phyloP scores from a whole-genome alignment of 2,797 vertebrate genomes.

The Oreonectes daqikongensis region DNA sequence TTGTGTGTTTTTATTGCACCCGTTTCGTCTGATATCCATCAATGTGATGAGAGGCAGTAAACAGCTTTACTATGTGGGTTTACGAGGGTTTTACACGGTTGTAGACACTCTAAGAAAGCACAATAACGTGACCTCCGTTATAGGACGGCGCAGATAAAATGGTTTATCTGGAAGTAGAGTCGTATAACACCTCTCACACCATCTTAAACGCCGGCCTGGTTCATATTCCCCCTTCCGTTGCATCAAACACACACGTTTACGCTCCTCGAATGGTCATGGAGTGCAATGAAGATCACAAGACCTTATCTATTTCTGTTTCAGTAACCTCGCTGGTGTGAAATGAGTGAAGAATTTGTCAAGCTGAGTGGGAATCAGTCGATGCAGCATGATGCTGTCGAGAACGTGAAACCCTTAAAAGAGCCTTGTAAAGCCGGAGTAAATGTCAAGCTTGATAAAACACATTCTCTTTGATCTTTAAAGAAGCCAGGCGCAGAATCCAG shows the following conservation, averaged over 20 bases:
- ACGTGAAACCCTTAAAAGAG: constrained; percentile 39
- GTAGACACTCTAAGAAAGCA: constrained; percentile 46
- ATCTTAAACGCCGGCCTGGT: constrained; percentile 43
- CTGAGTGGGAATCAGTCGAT: constrained; percentile 30
- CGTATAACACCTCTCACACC: constrained; percentile 62
- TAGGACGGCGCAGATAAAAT: constrained; percentile 56
- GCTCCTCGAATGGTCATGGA: background rate
- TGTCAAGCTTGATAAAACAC: constrained; percentile 60
- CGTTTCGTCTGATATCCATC: constrained; percentile 8
- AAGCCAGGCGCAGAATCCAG: constrained; percentile 45
- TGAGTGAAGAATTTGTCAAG: constrained; percentile 47
- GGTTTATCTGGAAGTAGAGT: constrained; percentile 60
- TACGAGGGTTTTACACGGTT: constrained; percentile 45
- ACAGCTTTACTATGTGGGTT: constrained; percentile 42
- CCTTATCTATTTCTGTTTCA: constrained; percentile 46
- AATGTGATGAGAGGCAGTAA: constrained; percentile 18
- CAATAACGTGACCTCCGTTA: constrained; percentile 49
- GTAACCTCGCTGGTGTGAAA: constrained; percentile 41
- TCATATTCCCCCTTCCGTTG: too few species aligned
- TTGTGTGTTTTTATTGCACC: background rate
- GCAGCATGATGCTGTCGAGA: constrained; percentile 29
- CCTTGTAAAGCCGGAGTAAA: constrained; percentile 58
- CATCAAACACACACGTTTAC: constrained; percentile 52
- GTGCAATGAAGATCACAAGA: background rate
- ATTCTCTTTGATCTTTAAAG: constrained; percentile 62